Evolutionary conservation across 2,113 vertebrate species (phyloP).

Genomic region (Zosterops hypoxanthus): DNA sequence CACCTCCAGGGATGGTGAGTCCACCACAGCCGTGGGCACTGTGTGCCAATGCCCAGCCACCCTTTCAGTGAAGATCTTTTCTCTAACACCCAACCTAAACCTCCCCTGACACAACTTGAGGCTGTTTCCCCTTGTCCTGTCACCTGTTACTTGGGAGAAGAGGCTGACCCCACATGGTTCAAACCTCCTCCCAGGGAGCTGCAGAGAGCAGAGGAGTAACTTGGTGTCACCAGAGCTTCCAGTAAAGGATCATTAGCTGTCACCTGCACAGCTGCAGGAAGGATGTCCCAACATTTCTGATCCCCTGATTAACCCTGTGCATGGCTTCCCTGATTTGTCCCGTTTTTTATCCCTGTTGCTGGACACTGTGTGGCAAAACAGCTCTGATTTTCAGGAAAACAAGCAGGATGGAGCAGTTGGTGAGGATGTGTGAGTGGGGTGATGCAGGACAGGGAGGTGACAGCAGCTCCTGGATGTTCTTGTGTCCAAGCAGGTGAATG

Average conservation of each 20-base stretch:
- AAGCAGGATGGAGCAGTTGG: background rate
- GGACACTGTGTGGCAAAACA: background rate
- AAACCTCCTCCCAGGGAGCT: background rate
- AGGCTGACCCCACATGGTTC: background rate
- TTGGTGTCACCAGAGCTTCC: background rate
- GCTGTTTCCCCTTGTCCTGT: background rate
- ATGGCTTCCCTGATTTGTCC: fast-evolving
- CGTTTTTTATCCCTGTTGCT: too few relatives aligned
- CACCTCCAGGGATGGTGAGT: background rate
- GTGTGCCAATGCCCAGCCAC: background rate
- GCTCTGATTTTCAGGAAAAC: background rate
- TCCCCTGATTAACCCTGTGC: background rate
- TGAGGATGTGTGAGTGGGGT: fast-evolving
- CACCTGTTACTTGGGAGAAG: background rate
- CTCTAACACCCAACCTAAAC: background rate
- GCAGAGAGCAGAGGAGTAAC: background rate
- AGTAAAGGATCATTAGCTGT: background rate
- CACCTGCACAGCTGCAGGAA: background rate
- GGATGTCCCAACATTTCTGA: background rate
- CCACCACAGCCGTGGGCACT: fast-evolving
- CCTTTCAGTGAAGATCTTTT: background rate
- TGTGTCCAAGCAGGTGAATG: background rate
- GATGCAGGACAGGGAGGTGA: background rate
- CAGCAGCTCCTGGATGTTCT: background rate
- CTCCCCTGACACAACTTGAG: background rate